A percentile compares a stretch with the other conserved stretches of the same genome.
phyloP scores from a whole-genome alignment of 2,888 invertebrate genomes.

The Apodemia duryi region DNA sequence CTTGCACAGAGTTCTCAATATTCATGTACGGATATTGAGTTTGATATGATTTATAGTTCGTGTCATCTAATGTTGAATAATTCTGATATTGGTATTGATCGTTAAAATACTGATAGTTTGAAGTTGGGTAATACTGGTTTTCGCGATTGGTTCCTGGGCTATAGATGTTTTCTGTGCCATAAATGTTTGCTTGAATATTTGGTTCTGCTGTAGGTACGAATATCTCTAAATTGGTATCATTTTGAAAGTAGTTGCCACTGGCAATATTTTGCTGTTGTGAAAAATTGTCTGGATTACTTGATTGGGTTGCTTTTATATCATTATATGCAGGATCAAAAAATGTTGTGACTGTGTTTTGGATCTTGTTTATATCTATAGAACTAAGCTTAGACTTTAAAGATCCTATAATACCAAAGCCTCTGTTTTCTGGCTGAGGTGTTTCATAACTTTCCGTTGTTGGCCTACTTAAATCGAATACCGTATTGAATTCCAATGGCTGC shows the following conservation, averaged over 20 bases:
- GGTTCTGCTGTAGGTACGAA: slow-evolving; percentile 25
- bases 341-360: slow-evolving; percentile 67
- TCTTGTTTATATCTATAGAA: slow-evolving; percentile 66
- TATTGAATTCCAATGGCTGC: slow-evolving; percentile 41
- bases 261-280: slow-evolving; percentile 27
- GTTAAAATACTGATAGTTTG: slow-evolving; percentile 19
- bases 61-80: slow-evolving; percentile 6
- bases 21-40: background rate
- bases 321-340: slow-evolving; percentile 71
- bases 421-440: slow-evolving; percentile 45
- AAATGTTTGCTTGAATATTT: slow-evolving; percentile 11
- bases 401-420: slow-evolving; percentile 64
- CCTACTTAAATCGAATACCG: slow-evolving; percentile 62
- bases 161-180: slow-evolving; percentile 15
- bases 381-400: slow-evolving; percentile 70
- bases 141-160: slow-evolving; percentile 13
- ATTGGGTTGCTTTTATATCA: slow-evolving; percentile 40
- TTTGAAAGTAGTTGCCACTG: slow-evolving; percentile 6
- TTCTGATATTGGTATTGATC: slow-evolving; percentile 17
- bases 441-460: slow-evolving; percentile 48
- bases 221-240: slow-evolving; percentile 26
- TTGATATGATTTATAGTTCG: background rate
- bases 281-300: slow-evolving; percentile 30
- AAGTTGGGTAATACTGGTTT: slow-evolving; percentile 20
- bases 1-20: background rate